A percentile compares a stretch with the other conserved stretches of the same genome.
Evolutionary conservation across 2,888 invertebrate species (phyloP).

Genomic region (Blera fallax): DNA sequence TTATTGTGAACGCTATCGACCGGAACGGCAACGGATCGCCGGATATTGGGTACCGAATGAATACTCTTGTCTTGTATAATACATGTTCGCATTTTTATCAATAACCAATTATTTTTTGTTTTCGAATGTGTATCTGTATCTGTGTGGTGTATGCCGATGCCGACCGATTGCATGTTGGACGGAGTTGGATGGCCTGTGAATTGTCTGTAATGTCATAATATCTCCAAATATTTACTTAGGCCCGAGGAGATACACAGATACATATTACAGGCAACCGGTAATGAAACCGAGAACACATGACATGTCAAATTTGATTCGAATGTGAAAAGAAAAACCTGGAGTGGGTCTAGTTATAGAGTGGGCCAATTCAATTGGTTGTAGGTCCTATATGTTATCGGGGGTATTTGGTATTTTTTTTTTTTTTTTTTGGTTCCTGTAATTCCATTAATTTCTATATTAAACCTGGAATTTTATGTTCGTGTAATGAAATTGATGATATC

Average conservation of each 20-base stretch:
- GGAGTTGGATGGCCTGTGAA: not conserved
- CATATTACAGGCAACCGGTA: constrained; percentile 53
- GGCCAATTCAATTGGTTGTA: not conserved
- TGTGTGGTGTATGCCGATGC: constrained; percentile 1
- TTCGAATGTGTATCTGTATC: constrained; percentile 6
- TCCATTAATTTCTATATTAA: constrained; percentile 15
- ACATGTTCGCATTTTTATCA: constrained; percentile 68
- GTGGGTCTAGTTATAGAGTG: not conserved
- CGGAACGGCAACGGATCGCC: constrained; percentile 71
- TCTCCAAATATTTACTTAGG: constrained; percentile 64
- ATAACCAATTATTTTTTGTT: constrained; percentile 70
- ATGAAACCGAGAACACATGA: constrained; percentile 55
- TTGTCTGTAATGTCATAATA: constrained; percentile 45
- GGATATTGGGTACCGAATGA: constrained; percentile 69
- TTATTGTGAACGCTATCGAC: constrained; percentile 65
- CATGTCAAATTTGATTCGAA: constrained; percentile 60
- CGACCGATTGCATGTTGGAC: constrained; percentile 6
- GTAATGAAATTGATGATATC: constrained; percentile 42
- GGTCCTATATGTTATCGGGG: not conserved
- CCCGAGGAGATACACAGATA: constrained; percentile 51
- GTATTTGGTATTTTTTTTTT: too few relatives aligned
- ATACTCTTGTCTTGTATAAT: constrained; percentile 37
- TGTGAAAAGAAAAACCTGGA: constrained; percentile 17
- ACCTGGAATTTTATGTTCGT: constrained; percentile 39
- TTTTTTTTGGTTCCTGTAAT: too few relatives aligned